Evolutionary conservation across 2,888 invertebrate species (phyloP).

Genomic region (Chrysolina oricalcia): DNA sequence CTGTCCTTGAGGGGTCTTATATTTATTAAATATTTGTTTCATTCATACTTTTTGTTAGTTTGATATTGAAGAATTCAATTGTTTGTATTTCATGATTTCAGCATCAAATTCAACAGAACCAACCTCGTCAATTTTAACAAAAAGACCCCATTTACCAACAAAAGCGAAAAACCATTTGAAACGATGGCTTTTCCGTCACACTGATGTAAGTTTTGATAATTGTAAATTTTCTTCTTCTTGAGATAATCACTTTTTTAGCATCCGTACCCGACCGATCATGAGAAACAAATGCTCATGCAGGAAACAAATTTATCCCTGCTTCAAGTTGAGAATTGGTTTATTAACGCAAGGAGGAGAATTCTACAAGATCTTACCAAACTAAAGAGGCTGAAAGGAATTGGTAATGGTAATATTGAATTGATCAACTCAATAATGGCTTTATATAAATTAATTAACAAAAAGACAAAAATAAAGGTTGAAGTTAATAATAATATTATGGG

Average conservation of each 20-base stretch:
- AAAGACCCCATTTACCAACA: conserved; percentile 62
- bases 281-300: conserved; percentile 63
- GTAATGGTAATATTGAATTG: neutral
- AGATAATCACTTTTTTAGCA: conserved; percentile 53
- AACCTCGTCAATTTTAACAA: conserved; percentile 53
- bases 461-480: too few relatives aligned
- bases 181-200: conserved; percentile 62
- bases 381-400: conserved; percentile 44
- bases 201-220: conserved; percentile 58
- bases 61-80: neutral
- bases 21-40: too few relatives aligned
- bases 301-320: conserved; percentile 62
- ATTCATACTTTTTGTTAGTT: too few relatives aligned
- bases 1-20: too few relatives aligned
- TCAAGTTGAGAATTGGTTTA: conserved; percentile 63
- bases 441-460: too few relatives aligned
- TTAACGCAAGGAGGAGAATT: conserved; percentile 62
- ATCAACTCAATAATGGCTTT: neutral
- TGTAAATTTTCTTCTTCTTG: conserved; percentile 18
- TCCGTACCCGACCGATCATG: conserved; percentile 63
- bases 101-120: conserved; percentile 33
- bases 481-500: too few relatives aligned
- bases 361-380: conserved; percentile 60
- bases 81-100: conserved; percentile 15
- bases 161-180: conserved; percentile 64